Conservation (phyloP, 2,888 invertebrate genomes). For the Pseudococcus jackbeardsleyi region DNA sequence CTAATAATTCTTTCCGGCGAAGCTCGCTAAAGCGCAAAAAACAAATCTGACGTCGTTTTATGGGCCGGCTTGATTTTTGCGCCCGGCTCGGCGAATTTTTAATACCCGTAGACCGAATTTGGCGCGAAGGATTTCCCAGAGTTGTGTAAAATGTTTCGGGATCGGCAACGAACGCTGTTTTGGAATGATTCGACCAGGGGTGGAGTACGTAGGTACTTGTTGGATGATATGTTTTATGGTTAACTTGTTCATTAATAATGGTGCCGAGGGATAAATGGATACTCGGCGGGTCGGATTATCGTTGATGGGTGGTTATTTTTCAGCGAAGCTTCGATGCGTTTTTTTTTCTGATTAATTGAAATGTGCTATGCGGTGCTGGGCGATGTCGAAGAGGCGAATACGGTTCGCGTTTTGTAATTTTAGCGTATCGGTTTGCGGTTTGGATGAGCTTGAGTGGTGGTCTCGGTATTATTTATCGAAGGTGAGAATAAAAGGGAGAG, state of each 20-base stretch:
- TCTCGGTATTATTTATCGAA: no score
- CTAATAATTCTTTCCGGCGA: constrained; percentile 37
- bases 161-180: not conserved
- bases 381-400: not conserved
- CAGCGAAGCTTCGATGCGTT: not conserved
- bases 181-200: not conserved
- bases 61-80: not conserved
- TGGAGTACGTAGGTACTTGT: not conserved
- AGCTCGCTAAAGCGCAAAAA: not conserved
- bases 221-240: constrained; percentile 34
- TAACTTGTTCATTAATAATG: constrained; percentile 45
- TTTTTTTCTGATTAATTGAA: constrained; percentile 50
- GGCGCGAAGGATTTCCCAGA: not conserved
- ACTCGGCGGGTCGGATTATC: constrained; percentile 43
- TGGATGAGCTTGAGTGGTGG: no score
- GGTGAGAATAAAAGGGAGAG: no score
- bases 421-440: no score
- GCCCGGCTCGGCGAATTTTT: not conserved
- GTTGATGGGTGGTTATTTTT: constrained; percentile 42
- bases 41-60: constrained; percentile 10
- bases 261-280: constrained; percentile 21
- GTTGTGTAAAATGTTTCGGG: not conserved
- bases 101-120: not conserved
- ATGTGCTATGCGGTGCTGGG: not conserved
- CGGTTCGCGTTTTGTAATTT: no score